Conservation (phyloP, 2,888 invertebrate genomes). For the Nymphalis urticae region DNA sequence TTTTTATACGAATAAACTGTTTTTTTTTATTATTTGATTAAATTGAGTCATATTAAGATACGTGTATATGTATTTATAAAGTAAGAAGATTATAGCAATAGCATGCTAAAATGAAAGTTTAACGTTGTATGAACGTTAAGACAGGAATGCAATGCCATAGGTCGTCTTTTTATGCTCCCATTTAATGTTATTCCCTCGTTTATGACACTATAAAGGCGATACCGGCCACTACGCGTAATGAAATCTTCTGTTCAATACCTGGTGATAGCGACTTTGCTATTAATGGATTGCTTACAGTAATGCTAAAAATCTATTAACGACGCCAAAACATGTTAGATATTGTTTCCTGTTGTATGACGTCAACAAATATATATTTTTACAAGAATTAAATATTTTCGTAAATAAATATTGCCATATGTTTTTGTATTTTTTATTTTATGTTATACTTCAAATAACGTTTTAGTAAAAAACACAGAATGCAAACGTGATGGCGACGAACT, state of each 20-base stretch:
- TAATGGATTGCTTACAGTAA: slow-evolving; percentile 31
- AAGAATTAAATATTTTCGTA: not conserved
- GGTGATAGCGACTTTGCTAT: slow-evolving; percentile 51
- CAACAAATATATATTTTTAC: not conserved
- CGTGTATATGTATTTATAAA: slow-evolving; percentile 25
- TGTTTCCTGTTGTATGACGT: too few species aligned
- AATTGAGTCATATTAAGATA: too few species aligned
- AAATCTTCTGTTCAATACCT: slow-evolving; percentile 78
- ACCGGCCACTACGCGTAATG: slow-evolving; percentile 80
- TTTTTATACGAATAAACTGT: too few species aligned
- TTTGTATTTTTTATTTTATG: too few species aligned
- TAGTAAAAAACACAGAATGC: too few species aligned
- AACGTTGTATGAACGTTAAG: slow-evolving; percentile 54
- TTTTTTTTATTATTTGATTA: too few species aligned
- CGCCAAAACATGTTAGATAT: not conserved
- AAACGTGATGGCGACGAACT: too few species aligned
- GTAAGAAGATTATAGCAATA: slow-evolving; percentile 43
- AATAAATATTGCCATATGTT: too few species aligned
- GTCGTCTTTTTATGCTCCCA: slow-evolving; percentile 75
- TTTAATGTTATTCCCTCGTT: slow-evolving; percentile 79
- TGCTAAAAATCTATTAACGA: not conserved
- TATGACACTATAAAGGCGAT: slow-evolving; percentile 80
- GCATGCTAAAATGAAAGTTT: slow-evolving; percentile 52
- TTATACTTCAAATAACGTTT: too few species aligned
- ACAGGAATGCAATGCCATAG: slow-evolving; percentile 75